Percentiles rank a stretch among this genome's conserved stretches.
Conservation (phyloP, 2,113 vertebrate species). For the Diphyllodes magnificus region DNA sequence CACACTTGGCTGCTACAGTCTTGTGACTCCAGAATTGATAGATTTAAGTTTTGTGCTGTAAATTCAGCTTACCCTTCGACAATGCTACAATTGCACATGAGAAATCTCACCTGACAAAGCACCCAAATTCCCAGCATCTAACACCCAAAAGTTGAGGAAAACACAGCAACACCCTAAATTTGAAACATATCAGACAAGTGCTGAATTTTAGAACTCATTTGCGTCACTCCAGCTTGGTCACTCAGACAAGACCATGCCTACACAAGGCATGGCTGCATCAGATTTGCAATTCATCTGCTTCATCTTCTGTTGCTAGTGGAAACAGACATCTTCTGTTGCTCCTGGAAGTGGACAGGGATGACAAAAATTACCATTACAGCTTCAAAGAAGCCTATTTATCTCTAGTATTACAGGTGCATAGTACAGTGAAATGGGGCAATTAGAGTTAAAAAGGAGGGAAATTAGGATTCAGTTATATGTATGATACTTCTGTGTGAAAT, state of each 20-base stretch:
- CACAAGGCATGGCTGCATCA: neutral
- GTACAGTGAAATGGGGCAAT: constrained; percentile 7
- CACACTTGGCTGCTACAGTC: neutral
- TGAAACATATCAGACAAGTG: neutral
- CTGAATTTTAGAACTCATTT: neutral
- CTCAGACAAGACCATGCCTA: neutral
- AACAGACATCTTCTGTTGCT: constrained; percentile 1
- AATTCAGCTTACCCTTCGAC: neutral
- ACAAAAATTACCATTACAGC: constrained; percentile 12
- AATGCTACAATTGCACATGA: neutral
- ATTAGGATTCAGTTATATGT: neutral
- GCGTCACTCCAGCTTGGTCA: neutral
- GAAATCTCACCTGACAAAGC: neutral
- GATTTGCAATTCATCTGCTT: neutral
- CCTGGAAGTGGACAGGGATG: neutral
- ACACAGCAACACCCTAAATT: neutral
- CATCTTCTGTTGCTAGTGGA: constrained; percentile 1
- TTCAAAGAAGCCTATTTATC: constrained; percentile 4
- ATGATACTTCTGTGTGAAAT: neutral
- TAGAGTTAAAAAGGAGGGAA: constrained; percentile 9
- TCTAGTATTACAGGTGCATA: neutral
- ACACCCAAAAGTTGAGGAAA: neutral
- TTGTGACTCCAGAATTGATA: neutral
- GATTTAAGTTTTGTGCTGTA: neutral
- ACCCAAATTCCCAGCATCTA: neutral